These are phyloP conservation scores for Xyrauchen texanus DNA, from an alignment of 2,113 vertebrate species.

Conservation along the genomic window DNA sequence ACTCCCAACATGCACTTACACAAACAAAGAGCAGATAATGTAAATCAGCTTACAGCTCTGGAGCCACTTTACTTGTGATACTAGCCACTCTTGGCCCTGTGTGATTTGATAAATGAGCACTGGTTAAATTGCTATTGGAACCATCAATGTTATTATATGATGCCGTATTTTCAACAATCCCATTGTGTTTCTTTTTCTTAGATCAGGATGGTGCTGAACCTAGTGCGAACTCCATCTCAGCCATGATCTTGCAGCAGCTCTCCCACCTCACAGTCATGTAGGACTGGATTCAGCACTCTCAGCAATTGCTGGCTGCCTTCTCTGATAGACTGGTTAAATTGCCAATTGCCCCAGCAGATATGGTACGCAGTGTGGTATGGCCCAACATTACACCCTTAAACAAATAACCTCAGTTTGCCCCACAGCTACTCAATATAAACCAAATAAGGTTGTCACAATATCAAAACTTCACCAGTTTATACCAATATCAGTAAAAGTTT, in stretches of 20 bases:
- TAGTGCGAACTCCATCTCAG: constrained; percentile 83
- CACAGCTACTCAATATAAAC: not conserved
- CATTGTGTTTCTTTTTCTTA: constrained; percentile 53
- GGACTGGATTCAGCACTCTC: constrained; percentile 82
- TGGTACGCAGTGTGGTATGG: constrained; percentile 80
- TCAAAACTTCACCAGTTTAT: too few species aligned
- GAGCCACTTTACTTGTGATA: constrained; percentile 41
- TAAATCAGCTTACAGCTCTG: constrained; percentile 26
- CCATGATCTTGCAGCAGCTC: constrained; percentile 85
- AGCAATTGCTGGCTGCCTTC: constrained; percentile 82
- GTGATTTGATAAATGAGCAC: constrained; percentile 34
- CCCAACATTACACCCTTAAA: constrained; percentile 83
- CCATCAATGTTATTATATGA: constrained; percentile 31
- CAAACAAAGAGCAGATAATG: constrained; percentile 46
- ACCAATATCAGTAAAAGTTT: too few species aligned
- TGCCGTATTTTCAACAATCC: not conserved
- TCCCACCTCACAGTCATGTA: constrained; percentile 78
- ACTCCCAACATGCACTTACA: constrained; percentile 14
- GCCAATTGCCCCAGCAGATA: constrained; percentile 85
- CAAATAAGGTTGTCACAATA: too few species aligned
- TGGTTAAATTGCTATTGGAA: constrained; percentile 39
- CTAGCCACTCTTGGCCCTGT: constrained; percentile 40
- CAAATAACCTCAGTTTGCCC: constrained; percentile 74
- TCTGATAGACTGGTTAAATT: constrained; percentile 82
- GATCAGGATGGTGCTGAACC: constrained; percentile 94